Evolutionary conservation across 2,797 vertebrate genomes (phyloP), one percentile per base, ranked within the genome.

Genomic region (Phoxinus dragarum): DNA sequence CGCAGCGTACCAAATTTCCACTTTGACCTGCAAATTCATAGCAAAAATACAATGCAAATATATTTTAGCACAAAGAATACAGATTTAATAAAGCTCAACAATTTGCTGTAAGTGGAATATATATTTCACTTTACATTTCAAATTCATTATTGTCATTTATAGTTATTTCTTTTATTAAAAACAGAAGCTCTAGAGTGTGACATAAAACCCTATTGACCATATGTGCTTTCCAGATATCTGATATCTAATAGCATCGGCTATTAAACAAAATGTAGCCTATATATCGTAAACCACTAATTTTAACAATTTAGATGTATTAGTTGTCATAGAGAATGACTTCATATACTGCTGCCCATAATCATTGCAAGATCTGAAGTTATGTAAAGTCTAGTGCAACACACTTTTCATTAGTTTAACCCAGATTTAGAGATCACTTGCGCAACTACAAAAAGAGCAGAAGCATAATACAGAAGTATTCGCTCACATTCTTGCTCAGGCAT

Each of bases 401-500:
- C 81, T 54, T 69, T 75, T 27, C 68, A 77, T 67, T 31, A 0
- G 44, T 80, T 42, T 47, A n/a, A 77, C 74, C 74, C 78, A 52
- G 10, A 38, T 23, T 68, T 40, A 14, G 69, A 44, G 40, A 74
- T 75, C 3, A 31, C 75, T 80, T 72, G 68, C 27, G 74, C 76
- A 36, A 72, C 47, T 61, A 66, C 27, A 75, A 59, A 64, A 64
- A 66, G n/a, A 82, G 34, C 34, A 54, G 40, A 17, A 16, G n/a
- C 23, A 77, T 64, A 81, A 82, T 27, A 54, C 49, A 52, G 34
- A 86, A 80, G 27, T 56, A 87, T 89, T 78, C n/a, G 27, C 52
- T 54, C 76, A 82, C 81, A 88, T 88, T 90, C 89, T 86, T 88
- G 89, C 78, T 84, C 84, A 88, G 89, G 68, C 89, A 88, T 84